Percentiles rank a stretch among this genome's conserved stretches.
Evolutionary conservation across 2,888 invertebrate genomes (phyloP).

Genomic region (Ypsolopha scabrella): DNA sequence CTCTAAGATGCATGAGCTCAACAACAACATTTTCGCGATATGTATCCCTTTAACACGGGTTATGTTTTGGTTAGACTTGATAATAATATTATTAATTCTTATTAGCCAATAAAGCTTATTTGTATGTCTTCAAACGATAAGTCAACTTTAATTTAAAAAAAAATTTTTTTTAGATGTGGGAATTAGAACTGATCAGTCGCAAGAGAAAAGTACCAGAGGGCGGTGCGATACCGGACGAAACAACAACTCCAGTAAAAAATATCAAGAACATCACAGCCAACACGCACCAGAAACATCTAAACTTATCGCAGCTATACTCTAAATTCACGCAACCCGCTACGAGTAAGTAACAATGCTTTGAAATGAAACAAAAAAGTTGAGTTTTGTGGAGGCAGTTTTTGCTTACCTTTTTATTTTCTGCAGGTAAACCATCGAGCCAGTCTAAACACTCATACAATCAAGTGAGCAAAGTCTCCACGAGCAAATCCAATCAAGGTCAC

Average conservation of each 20-base stretch:
- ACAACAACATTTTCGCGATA: too few species aligned
- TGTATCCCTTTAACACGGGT: too few species aligned
- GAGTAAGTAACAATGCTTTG: slow-evolving; percentile 29
- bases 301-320: slow-evolving; percentile 60
- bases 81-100: background rate
- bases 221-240: slow-evolving; percentile 37
- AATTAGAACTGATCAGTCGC: slow-evolving; percentile 51
- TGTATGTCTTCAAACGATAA: background rate
- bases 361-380: too few species aligned
- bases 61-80: too few species aligned
- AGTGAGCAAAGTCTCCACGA: slow-evolving; percentile 65
- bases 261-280: slow-evolving; percentile 54
- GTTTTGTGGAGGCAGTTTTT: background rate
- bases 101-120: background rate
- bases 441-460: slow-evolving; percentile 65
- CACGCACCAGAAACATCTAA: slow-evolving; percentile 58
- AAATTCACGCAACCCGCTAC: slow-evolving; percentile 58
- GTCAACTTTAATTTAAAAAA: background rate
- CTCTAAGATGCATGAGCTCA: too few species aligned
- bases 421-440: slow-evolving; percentile 61
- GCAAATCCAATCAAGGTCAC: slow-evolving; percentile 46
- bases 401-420: slow-evolving; percentile 9
- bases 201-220: slow-evolving; percentile 55
- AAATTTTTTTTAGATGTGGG: slow-evolving; percentile 43
- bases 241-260: slow-evolving; percentile 44